Evolutionary conservation across 2,888 invertebrate genomes (phyloP).

Genomic region (Halocaridina rubra): DNA sequence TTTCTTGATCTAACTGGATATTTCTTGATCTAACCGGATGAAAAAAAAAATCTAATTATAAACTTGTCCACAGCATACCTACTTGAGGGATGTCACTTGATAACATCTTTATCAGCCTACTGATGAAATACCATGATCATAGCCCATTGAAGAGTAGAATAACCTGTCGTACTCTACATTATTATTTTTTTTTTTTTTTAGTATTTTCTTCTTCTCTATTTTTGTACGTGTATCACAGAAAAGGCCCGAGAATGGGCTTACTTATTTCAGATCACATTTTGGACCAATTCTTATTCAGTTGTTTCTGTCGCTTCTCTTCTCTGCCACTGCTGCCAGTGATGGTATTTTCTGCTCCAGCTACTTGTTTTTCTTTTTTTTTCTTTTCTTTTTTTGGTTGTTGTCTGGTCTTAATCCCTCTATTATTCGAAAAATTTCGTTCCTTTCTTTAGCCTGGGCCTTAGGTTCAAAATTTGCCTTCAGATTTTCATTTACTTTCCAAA

Average conservation of each 20-base stretch:
- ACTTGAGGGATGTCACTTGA: too few species aligned
- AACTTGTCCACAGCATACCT: too few species aligned
- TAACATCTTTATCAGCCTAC: background rate
- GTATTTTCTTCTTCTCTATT: too few species aligned
- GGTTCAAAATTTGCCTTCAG: too few species aligned
- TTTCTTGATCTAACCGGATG: too few species aligned
- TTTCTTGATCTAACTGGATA: too few species aligned
- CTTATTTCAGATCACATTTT: constrained; percentile 37
- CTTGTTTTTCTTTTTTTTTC: background rate
- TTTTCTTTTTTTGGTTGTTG: too few species aligned
- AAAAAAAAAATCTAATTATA: too few species aligned
- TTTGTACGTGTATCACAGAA: constrained; percentile 51
- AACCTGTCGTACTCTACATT: constrained; percentile 20
- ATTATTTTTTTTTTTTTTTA: constrained; percentile 4
- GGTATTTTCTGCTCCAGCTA: background rate
- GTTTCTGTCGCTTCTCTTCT: background rate
- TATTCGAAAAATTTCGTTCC: too few species aligned
- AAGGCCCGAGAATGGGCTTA: constrained; percentile 23
- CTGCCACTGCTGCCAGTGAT: background rate
- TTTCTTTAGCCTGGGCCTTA: too few species aligned
- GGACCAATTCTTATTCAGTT: background rate
- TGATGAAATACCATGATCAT: constrained; percentile 36
- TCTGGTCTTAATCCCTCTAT: too few species aligned
- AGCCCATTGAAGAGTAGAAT: constrained; percentile 19
- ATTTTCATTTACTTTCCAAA: too few species aligned